Conservation (phyloP, 2,888 invertebrate species). For the Deroplatys truncata region DNA sequence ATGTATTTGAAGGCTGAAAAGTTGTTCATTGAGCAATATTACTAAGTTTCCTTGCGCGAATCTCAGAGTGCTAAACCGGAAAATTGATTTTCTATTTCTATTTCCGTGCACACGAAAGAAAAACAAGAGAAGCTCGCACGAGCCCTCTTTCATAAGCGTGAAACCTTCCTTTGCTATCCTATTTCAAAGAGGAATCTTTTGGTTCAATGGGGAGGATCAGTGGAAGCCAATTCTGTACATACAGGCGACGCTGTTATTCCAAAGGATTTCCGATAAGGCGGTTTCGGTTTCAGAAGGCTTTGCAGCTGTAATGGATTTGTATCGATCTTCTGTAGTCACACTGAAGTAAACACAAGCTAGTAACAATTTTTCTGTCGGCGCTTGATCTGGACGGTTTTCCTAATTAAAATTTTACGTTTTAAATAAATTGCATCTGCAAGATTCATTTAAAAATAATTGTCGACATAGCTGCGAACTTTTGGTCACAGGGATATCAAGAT, state of each 20-base stretch:
- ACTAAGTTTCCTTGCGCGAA: too few relatives aligned
- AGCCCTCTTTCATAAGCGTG: background rate
- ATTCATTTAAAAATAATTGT: too few relatives aligned
- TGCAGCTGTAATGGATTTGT: background rate
- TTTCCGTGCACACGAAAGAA: background rate
- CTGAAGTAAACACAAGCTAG: background rate
- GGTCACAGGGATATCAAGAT: too few relatives aligned
- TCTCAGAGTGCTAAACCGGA: too few relatives aligned
- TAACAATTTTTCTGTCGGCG: background rate
- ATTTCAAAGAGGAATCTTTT: background rate
- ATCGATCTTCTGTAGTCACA: background rate
- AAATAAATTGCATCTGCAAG: background rate
- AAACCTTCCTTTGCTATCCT: background rate
- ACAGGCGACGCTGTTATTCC: background rate
- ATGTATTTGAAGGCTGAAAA: too few relatives aligned
- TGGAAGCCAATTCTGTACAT: background rate
- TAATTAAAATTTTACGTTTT: background rate
- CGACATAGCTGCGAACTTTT: too few relatives aligned
- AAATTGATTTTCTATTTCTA: background rate
- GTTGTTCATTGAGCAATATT: too few relatives aligned
- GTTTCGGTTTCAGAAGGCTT: background rate
- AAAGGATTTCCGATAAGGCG: constrained; percentile 10
- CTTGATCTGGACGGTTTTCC: background rate
- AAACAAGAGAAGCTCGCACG: background rate
- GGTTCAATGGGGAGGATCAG: background rate